Evolutionary conservation across 2,113 vertebrate species (phyloP), one percentile per base, ranked within the genome.

Genomic region (Lucifuga dentata): DNA sequence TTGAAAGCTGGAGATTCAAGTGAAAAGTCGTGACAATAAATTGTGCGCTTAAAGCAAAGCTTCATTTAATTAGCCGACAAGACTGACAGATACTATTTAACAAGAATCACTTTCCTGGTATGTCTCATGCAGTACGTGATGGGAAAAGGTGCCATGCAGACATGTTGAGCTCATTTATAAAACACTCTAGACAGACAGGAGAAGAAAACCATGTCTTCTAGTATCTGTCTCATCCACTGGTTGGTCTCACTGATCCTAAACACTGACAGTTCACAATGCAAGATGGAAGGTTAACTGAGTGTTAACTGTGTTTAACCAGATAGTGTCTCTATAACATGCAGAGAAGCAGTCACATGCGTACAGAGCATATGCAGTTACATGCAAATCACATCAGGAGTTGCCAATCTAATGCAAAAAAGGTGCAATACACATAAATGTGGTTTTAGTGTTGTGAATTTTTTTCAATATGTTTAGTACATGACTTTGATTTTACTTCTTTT

Each of bases 51-150:
- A 61, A 77, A 84, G 85, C 74, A 66, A 80, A 74, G 83, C 69
- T 78, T 71, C 56, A 39, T 83, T 89, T 88, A 90, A 89, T 90
- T 88, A 90, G 84, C 79, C 32, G 62, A 81, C 77, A 56, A 79
- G 76, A 81, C 78, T 86, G 84, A 85, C 87, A 86, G 80, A 84
- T 78, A 80, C 63, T 78, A 81, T 85, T 88, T 84, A 86, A 90
- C 84, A 77, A 76, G 73, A 80, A 83, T 77, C 85, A 80, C 81
- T 85, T 79, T 55, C 65, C 45, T 53, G 76, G 78, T 68, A 65
- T 55, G 80, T 76, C 49, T 85, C 48, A 11, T 13, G 32, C 62
- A 72, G 64, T 58, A 72, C 53, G 39, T 76, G 83, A 86, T 77
- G 24, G 67, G 46, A 69, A 56, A 71, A 70, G 61, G 46, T 69